phyloP scores from a whole-genome alignment of 2,113 vertebrate species.

The Psilopogon haemacephalus region DNA sequence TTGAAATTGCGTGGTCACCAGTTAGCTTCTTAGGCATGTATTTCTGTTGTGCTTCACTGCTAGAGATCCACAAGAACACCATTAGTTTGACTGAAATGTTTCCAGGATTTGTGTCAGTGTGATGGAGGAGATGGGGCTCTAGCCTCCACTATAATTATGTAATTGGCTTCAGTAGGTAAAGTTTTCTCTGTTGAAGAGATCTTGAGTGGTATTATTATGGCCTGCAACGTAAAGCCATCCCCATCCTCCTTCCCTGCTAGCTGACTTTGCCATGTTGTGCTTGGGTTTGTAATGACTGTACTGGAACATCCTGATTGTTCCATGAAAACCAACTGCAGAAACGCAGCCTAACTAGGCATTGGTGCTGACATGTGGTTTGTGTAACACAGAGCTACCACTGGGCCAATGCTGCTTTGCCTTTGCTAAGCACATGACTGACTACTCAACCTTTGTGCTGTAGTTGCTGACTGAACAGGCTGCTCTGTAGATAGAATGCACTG shows the following conservation, averaged over 20 bases:
- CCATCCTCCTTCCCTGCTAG: not conserved
- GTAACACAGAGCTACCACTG: not conserved
- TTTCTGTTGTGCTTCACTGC: slow-evolving; percentile 9
- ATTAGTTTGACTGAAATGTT: not conserved
- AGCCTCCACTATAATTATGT: not conserved
- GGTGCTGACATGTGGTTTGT: not conserved
- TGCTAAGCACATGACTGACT: not conserved
- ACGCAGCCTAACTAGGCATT: not conserved
- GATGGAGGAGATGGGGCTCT: not conserved
- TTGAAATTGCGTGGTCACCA: slow-evolving; percentile 35
- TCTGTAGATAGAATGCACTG: fast-evolving
- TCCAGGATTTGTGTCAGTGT: not conserved
- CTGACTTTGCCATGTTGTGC: not conserved
- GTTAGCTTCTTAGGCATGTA: not conserved
- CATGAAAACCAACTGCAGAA: not conserved
- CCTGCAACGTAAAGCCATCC: not conserved
- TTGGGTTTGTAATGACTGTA: not conserved
- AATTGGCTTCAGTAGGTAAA: not conserved
- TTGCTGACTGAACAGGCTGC: fast-evolving
- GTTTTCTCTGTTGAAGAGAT: not conserved
- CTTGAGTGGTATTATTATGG: not conserved
- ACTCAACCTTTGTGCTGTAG: not conserved
- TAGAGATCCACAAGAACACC: not conserved
- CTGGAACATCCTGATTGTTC: not conserved
- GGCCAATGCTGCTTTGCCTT: not conserved